Base-by-base conservation (phyloP, 2,113 vertebrate genomes). In the Salvelinus alpinus region DNA sequence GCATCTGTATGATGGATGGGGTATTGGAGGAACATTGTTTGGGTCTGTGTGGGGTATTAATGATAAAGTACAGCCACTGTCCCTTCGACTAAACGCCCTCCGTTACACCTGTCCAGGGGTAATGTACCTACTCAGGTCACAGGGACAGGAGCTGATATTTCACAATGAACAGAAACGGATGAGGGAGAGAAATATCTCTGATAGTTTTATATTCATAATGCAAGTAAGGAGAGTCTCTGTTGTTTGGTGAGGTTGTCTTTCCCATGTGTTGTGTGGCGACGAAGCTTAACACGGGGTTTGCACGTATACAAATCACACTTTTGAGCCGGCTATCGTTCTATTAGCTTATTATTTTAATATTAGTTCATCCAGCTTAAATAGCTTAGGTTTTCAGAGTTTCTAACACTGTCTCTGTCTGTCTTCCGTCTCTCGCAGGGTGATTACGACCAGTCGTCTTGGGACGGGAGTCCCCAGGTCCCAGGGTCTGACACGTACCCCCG, bases 401-500 rank as follows among this genome's bases (percentile, higher is more conserved):
- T 44, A 44, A 44, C 51, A 18, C 51, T 1, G 3, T 51, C 18
- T 22, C n/a, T 60, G 7, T 60, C n/a, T 62, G 59, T 62, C n/a
- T 62, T 62, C 59, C 1, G n/a, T 51, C 70, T 27, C 38, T 71
- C 64, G 64, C 93, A 99, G 98, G 94, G 93, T 81, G 97, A 99
- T 79, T 98, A 97, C 0, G 97, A 99, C 84, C 95, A 95, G 76
- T 88, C 94, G 0, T 93, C 95, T 80, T 93, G 96, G 82, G 95
- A 96, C 0, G 83, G 95, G 79, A 97, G 96, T 79, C 96, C 96
- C 16, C 95, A 95, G 2, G 91, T 96, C 25, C 93, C 91, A 6
- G 94, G 95, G 29, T 95, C 94, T 0, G 97, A 99, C 88, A 96
- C 96, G 18, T 99, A 97, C 78, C 96, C 95, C 47, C 92, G 98